Evolutionary conservation across 2,797 vertebrate genomes (phyloP), one percentile per base, ranked within the genome.

Genomic region (Danio tinwini): DNA sequence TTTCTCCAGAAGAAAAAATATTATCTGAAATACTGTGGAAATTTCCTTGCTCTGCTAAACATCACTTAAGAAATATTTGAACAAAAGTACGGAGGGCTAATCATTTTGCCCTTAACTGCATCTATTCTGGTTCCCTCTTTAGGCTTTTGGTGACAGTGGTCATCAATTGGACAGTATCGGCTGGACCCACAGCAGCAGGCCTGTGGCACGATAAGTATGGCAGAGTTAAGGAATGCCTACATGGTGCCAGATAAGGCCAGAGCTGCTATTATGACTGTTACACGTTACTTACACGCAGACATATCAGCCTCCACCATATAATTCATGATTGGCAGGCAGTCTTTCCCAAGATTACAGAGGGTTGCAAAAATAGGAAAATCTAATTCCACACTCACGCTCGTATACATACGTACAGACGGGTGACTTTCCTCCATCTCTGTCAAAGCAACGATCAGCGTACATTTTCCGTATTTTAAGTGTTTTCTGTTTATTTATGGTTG

Each of bases 241-340:
- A 78, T 85, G 62, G 59, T 42, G 86, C 86, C 79, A 63, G 92
- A 94, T 94, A 94, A 95, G 88, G 69, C 52, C 78, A 72, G 58
- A 69, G 65, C 70, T 78, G 82, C 87, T 85, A 88, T 86, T 89
- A 76, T 81, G 88, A 89, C 89, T 88, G 90, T 90, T 91, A 82
- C 84, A 84, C 64, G 74, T 90, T 90, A 88, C 86, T 90, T 88
- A 90, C 86, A 82, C 85, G 84, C 76, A 92, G 92, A 93, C 93
- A 93, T 93, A 93, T 94, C 93, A 85, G 88, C 82, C 86, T 72
- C 74, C 49, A 71, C 90, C 90, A 91, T 88, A 88, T 88, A 86
- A 90, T 83, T 90, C 86, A 91, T 92, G 93, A 94, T 90, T 93
- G 93, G 86, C 93, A 93, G 87, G 88, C 86, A 85, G 85, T 83